phyloP scores from a whole-genome alignment of 2,888 invertebrate species.

The Cantharis rufa region DNA sequence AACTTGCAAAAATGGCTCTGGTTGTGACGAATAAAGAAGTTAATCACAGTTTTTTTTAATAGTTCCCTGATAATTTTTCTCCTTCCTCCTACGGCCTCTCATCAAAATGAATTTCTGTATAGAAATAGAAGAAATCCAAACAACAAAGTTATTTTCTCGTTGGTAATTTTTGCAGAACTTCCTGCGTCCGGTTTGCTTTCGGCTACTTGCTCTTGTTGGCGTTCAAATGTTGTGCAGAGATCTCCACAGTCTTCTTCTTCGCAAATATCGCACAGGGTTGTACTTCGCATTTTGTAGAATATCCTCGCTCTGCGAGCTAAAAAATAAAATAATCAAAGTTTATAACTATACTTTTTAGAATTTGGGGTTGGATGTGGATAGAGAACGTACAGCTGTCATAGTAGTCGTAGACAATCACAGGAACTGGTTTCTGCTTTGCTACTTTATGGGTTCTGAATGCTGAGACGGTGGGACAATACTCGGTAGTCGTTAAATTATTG shows the following conservation, averaged over 20 bases:
- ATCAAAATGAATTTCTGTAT: background rate
- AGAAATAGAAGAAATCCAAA: background rate
- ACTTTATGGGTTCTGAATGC: slow-evolving; percentile 83
- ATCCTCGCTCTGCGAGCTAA: slow-evolving; percentile 81
- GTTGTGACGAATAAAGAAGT: background rate
- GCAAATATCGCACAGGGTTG: slow-evolving; percentile 83
- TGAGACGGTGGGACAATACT: slow-evolving; percentile 83
- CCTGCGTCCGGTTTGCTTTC: background rate
- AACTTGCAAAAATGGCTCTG: background rate
- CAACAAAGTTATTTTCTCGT: background rate
- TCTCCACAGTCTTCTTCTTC: slow-evolving; percentile 67
- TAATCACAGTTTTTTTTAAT: background rate
- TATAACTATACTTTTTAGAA: no score
- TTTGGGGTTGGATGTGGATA: background rate
- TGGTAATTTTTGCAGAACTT: background rate
- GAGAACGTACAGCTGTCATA: slow-evolving; percentile 82
- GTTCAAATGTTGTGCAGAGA: slow-evolving; percentile 49
- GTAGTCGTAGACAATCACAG: slow-evolving; percentile 85
- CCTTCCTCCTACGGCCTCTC: background rate
- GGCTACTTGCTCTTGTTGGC: background rate
- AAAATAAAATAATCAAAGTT: slow-evolving; percentile 15
- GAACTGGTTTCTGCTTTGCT: slow-evolving; percentile 83
- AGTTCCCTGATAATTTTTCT: background rate
- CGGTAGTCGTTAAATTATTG: slow-evolving; percentile 64
- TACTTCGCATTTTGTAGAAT: slow-evolving; percentile 74